These are phyloP conservation scores for Struthidea cinerea DNA, from an alignment of 2,113 vertebrate species.

Conservation along the genomic window DNA sequence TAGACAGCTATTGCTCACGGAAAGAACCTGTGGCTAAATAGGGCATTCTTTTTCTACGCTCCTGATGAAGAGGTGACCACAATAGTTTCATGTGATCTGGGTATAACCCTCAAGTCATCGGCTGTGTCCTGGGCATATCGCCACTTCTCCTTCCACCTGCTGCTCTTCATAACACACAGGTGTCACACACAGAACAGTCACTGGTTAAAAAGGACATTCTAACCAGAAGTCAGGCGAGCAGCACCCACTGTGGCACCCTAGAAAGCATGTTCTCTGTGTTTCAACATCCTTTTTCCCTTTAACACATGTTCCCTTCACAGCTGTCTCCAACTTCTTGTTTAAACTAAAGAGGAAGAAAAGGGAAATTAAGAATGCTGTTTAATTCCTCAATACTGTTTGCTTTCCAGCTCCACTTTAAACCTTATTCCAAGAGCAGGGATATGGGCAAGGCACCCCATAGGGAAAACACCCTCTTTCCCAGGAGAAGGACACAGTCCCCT, in stretches of 20 bases:
- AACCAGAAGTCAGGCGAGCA: background rate
- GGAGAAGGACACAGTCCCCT: background rate
- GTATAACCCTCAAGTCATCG: background rate
- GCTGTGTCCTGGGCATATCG: background rate
- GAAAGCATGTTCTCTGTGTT: background rate
- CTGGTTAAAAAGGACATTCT: background rate
- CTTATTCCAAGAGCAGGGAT: background rate
- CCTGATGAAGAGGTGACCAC: background rate
- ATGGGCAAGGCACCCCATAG: rapidly evolving
- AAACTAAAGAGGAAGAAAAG: background rate
- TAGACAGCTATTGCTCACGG: background rate
- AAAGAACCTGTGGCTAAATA: background rate
- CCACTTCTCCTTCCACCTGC: background rate
- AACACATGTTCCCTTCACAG: background rate
- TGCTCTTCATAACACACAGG: background rate
- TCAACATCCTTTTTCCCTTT: background rate
- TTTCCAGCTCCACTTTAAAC: background rate
- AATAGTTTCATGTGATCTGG: background rate
- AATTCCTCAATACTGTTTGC: background rate
- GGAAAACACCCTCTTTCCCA: background rate
- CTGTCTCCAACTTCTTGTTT: background rate
- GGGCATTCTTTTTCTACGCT: background rate
- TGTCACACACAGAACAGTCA: background rate
- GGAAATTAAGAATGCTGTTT: background rate
- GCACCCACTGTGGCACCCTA: background rate